A percentile compares a stretch with the other conserved stretches of the same genome.
Evolutionary conservation across 2,888 invertebrate species (phyloP).

Genomic region (Cyaniris semiargus): DNA sequence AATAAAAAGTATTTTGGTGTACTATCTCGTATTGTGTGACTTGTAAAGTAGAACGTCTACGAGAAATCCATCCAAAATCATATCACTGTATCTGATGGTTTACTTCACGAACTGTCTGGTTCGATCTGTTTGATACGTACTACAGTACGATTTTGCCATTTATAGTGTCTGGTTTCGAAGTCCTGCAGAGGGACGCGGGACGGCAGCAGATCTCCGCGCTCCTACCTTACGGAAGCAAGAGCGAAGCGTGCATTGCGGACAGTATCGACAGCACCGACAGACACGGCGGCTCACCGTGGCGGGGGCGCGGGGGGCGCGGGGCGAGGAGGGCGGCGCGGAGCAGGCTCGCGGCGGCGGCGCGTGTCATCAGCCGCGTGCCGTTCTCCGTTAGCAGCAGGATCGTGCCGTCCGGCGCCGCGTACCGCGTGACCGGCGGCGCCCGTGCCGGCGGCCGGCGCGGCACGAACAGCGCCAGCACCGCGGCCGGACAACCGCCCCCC

Average conservation of each 20-base stretch:
- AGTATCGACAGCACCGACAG: constrained; percentile 60
- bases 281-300: constrained; percentile 78
- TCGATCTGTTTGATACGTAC: background rate
- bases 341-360: constrained; percentile 76
- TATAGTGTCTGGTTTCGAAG: background rate
- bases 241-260: constrained; percentile 78
- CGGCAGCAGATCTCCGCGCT: constrained; percentile 51
- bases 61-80: background rate
- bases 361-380: constrained; percentile 81
- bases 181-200: background rate
- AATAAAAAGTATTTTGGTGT: background rate
- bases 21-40: background rate
- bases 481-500: constrained; percentile 75
- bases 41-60: background rate
- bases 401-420: constrained; percentile 82
- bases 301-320: constrained; percentile 77
- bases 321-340: constrained; percentile 78
- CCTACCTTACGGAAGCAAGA: constrained; percentile 75
- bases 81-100: background rate
- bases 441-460: constrained; percentile 68
- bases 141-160: no score
- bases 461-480: constrained; percentile 79
- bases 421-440: constrained; percentile 79
- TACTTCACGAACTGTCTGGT: background rate
- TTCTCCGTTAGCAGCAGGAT: constrained; percentile 83